Percentiles rank a stretch among this genome's conserved stretches.
Conservation (phyloP, 2,888 invertebrate species). For the Vandiemenella viatica region DNA sequence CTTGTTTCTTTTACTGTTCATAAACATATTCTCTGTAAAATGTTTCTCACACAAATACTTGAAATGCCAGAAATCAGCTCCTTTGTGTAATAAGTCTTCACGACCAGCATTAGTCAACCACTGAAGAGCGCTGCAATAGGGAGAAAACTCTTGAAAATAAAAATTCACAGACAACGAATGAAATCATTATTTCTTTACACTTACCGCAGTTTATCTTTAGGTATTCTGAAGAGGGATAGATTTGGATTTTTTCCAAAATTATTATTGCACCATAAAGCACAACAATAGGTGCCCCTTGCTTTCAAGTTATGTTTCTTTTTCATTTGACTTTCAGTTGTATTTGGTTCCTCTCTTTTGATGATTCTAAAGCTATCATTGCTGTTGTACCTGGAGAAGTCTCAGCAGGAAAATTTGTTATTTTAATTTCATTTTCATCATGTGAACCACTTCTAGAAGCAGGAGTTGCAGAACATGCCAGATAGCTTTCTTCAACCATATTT, state of each 20-base stretch:
- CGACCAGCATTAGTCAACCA: constrained; percentile 13
- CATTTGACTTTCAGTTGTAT: too few species aligned
- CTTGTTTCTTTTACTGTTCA: constrained; percentile 8
- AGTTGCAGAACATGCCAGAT: too few species aligned
- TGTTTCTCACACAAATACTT: constrained; percentile 10
- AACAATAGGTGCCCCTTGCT: constrained; percentile 8
- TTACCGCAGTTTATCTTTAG: constrained; percentile 7
- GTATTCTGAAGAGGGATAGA: constrained; percentile 8
- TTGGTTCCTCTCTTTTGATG: too few species aligned
- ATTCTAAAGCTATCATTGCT: too few species aligned
- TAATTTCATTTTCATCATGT: too few species aligned
- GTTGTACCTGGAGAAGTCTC: too few species aligned
- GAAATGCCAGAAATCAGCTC: constrained; percentile 1
- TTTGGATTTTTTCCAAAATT: constrained; percentile 4
- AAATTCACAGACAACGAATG: neutral
- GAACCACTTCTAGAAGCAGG: too few species aligned
- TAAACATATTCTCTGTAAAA: constrained; percentile 12
- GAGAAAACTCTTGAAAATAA: neutral
- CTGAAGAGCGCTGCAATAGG: constrained; percentile 5
- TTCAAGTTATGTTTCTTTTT: neutral
- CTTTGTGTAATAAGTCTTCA: constrained; percentile 7
- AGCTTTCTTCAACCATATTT: too few species aligned
- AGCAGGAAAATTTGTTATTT: too few species aligned
- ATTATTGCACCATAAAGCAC: constrained; percentile 12
- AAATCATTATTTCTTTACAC: neutral